A percentile compares a stretch with the other conserved stretches of the same genome.
These are phyloP conservation scores for Coryphaenoides rupestris DNA, from an alignment of 2,113 vertebrate species.

Conservation along the genomic window DNA sequence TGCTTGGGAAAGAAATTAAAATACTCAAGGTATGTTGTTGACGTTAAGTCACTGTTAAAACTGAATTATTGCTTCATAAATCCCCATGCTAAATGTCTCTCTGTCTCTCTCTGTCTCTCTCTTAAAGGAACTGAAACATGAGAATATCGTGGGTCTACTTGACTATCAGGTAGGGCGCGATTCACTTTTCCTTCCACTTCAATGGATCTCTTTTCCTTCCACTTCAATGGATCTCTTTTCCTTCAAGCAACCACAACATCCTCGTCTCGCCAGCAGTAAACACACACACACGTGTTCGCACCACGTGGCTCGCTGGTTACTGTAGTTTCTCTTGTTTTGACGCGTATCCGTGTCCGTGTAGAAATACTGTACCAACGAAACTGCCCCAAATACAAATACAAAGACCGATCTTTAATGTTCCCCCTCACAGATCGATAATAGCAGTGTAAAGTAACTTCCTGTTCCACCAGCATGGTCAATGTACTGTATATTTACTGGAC, in stretches of 20 bases:
- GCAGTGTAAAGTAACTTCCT: too few relatives aligned
- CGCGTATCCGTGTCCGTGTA: too few relatives aligned
- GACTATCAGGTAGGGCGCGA: slow-evolving; percentile 86
- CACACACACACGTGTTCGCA: not conserved
- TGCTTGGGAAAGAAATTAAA: slow-evolving; percentile 94
- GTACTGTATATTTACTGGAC: too few relatives aligned
- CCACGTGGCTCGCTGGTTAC: too few relatives aligned
- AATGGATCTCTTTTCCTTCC: too few relatives aligned
- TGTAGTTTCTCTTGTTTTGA: too few relatives aligned
- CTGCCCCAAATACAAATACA: too few relatives aligned
- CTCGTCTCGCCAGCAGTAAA: not conserved
- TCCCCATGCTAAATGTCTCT: not conserved
- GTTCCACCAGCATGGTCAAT: too few relatives aligned
- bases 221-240: not conserved
- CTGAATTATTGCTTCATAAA: not conserved
- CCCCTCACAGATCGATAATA: too few relatives aligned
- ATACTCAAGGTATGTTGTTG: slow-evolving; percentile 87
- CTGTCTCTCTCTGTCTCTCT: slow-evolving; percentile 6
- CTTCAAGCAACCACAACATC: too few relatives aligned
- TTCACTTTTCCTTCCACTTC: not conserved
- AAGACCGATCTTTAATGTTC: too few relatives aligned
- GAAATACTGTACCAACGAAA: too few relatives aligned
- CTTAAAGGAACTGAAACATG: slow-evolving; percentile 90
- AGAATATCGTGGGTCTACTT: slow-evolving; percentile 92
- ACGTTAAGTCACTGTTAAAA: not conserved